phyloP scores from a whole-genome alignment of 2,797 vertebrate genomes.

The Helostoma temminkii region DNA sequence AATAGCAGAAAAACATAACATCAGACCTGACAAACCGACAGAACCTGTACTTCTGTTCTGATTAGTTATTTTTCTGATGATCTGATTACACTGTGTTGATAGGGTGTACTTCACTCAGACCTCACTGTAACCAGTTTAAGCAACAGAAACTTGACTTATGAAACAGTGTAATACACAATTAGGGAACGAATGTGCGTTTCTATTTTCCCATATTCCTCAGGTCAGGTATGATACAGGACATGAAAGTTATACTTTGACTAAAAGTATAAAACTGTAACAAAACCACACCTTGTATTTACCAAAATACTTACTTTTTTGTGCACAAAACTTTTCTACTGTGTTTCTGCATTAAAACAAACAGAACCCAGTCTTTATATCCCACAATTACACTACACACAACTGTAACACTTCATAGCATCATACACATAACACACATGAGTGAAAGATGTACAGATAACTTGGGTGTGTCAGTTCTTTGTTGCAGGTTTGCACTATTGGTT shows the following conservation, averaged over 20 bases:
- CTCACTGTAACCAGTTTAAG: constrained; percentile 14
- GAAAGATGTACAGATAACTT: not conserved
- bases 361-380: too few relatives aligned
- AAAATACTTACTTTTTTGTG: not conserved
- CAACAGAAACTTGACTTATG: constrained; percentile 47
- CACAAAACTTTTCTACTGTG: not conserved
- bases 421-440: not conserved
- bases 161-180: constrained; percentile 50
- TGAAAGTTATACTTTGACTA: not conserved
- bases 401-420: not conserved
- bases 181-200: constrained; percentile 33
- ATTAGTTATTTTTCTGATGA: not conserved
- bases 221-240: too few relatives aligned
- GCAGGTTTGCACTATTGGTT: too few relatives aligned
- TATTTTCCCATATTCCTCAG: too few relatives aligned
- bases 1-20: not conserved
- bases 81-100: not conserved
- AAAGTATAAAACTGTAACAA: too few relatives aligned
- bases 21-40: not conserved
- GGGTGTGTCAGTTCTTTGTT: too few relatives aligned
- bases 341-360: too few relatives aligned
- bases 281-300: not conserved
- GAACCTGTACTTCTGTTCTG: not conserved
- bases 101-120: constrained; percentile 11
- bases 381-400: too few relatives aligned